Percentiles rank a stretch among this genome's conserved stretches.
Conservation (phyloP, 2,797 vertebrate species). For the Myripristis jacobus region DNA sequence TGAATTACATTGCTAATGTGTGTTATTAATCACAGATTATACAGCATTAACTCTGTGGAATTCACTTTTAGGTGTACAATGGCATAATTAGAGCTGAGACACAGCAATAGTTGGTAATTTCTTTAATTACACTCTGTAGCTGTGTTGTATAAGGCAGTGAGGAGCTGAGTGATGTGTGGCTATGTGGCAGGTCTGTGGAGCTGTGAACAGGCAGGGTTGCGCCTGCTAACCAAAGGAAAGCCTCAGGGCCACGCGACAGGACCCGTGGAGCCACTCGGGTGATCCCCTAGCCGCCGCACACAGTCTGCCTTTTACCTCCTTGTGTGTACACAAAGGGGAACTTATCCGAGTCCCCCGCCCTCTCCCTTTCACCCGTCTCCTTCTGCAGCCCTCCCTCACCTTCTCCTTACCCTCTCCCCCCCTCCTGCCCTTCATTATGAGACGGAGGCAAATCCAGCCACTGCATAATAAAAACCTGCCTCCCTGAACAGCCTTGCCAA, state of each 20-base stretch:
- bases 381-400: neutral
- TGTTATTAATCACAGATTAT: neutral
- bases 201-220: conserved; percentile 57
- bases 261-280: conserved; percentile 87
- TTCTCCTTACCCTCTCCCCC: neutral
- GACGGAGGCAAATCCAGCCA: conserved; percentile 76
- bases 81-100: too few species aligned
- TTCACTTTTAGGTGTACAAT: too few species aligned
- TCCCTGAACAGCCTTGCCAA: conserved; percentile 52
- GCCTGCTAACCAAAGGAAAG: conserved; percentile 63
- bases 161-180: conserved; percentile 48
- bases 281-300: conserved; percentile 86
- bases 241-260: conserved; percentile 81
- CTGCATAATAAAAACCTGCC: conserved; percentile 85
- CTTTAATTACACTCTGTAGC: conserved; percentile 19
- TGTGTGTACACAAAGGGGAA: conserved; percentile 91
- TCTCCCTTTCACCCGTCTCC: conserved; percentile 29
- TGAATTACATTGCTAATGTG: conserved; percentile 5
- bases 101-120: neutral
- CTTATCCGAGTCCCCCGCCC: conserved; percentile 83
- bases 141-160: conserved; percentile 25
- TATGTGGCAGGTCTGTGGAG: conserved; percentile 44
- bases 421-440: conserved; percentile 81
- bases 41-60: neutral
- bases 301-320: conserved; percentile 92